Evolutionary conservation across 2,113 vertebrate genomes (phyloP).

Genomic region (Takifugu bimaculatus): DNA sequence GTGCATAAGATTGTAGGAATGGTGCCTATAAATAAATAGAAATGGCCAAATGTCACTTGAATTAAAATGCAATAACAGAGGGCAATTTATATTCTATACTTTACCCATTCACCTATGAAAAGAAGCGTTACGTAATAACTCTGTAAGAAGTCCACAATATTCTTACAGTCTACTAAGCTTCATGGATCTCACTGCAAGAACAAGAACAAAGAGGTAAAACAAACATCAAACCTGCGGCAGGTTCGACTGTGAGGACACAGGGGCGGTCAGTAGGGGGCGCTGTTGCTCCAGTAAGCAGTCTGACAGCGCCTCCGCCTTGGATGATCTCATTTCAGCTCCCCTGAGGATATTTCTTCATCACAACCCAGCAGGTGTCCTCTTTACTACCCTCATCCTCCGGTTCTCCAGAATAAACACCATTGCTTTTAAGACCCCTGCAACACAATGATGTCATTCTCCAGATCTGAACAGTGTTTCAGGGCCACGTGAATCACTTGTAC

Average conservation of each 20-base stretch:
- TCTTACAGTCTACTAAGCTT: constrained; percentile 18
- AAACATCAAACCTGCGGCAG: background rate
- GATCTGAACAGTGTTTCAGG: constrained; percentile 7
- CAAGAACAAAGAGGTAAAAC: constrained; percentile 24
- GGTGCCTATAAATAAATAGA: no score
- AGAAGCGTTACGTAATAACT: background rate
- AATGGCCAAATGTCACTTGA: no score
- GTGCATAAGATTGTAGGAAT: no score
- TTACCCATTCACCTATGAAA: constrained; percentile 22
- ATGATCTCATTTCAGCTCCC: constrained; percentile 65
- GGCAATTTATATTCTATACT: background rate
- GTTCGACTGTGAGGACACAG: background rate
- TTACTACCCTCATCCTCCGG: constrained; percentile 46
- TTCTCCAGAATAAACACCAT: constrained; percentile 52
- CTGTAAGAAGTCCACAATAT: constrained; percentile 7
- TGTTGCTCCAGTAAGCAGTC: constrained; percentile 54
- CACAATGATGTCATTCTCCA: constrained; percentile 49
- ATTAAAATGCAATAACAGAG: background rate
- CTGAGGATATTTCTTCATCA: constrained; percentile 50
- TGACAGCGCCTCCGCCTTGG: constrained; percentile 19
- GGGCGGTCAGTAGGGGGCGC: constrained; percentile 62
- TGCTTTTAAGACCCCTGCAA: constrained; percentile 16
- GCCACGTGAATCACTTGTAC: background rate
- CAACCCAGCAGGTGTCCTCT: constrained; percentile 61
- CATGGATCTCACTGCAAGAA: constrained; percentile 10